Evolutionary conservation across 2,888 invertebrate genomes (phyloP).

Genomic region (Caenorhabditis sp.): DNA sequence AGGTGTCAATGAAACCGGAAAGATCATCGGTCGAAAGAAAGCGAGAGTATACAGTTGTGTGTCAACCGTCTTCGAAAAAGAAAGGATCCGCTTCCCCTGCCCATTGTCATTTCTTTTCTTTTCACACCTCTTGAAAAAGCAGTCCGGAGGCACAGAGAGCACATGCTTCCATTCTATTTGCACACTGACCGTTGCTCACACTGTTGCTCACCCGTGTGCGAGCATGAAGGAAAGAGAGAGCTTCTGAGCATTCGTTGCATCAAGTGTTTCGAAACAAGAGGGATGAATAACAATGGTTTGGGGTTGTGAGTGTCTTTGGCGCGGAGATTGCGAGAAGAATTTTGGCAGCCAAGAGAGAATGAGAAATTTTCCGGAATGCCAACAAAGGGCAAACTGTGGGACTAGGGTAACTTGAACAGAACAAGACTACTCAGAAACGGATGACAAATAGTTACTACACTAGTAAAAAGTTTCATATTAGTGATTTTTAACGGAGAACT

Average conservation of each 20-base stretch:
- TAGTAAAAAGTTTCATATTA: too few relatives aligned
- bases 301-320: slow-evolving; percentile 10
- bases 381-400: not conserved
- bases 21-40: slow-evolving; percentile 44
- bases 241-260: slow-evolving; percentile 42
- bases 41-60: slow-evolving; percentile 42
- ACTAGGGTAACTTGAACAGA: not conserved
- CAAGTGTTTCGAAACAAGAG: slow-evolving; percentile 61
- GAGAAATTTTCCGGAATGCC: slow-evolving; percentile 24
- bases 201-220: slow-evolving; percentile 25
- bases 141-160: slow-evolving; percentile 37
- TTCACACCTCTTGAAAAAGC: slow-evolving; percentile 40
- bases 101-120: slow-evolving; percentile 54
- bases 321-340: slow-evolving; percentile 29
- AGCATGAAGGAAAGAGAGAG: slow-evolving; percentile 51
- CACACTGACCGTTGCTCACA: slow-evolving; percentile 46
- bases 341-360: slow-evolving; percentile 24
- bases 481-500: too few relatives aligned
- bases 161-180: slow-evolving; percentile 56
- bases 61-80: slow-evolving; percentile 34
- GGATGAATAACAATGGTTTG: slow-evolving; percentile 59
- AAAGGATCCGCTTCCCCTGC: slow-evolving; percentile 45
- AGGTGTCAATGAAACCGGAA: slow-evolving; percentile 55
- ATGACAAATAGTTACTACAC: too few relatives aligned
- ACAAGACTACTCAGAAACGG: too few relatives aligned